A percentile compares a stretch with the other conserved stretches of the same genome.
These are phyloP conservation scores for Tinea semifulvella DNA, from an alignment of 2,888 invertebrate genomes.

Conservation along the genomic window DNA sequence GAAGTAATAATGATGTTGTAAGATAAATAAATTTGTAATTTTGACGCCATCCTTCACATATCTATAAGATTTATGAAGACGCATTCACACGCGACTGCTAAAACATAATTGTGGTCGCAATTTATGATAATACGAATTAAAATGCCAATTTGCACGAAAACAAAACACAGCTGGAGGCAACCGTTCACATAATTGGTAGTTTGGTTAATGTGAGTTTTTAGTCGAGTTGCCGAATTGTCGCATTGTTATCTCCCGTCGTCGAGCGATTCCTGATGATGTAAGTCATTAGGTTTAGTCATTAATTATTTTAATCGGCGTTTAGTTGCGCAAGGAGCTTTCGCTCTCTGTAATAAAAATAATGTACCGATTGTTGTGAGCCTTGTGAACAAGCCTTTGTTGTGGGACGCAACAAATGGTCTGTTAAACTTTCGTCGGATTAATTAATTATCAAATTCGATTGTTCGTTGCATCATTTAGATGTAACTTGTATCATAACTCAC, in stretches of 20 bases:
- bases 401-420: slow-evolving; percentile 34
- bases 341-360: slow-evolving; percentile 54
- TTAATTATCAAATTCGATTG: slow-evolving; percentile 26
- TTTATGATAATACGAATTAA: neutral
- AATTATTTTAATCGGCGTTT: slow-evolving; percentile 58
- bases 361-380: slow-evolving; percentile 43
- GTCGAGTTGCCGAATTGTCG: slow-evolving; percentile 17
- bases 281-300: slow-evolving; percentile 49
- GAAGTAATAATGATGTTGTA: no score
- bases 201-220: slow-evolving; percentile 24
- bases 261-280: slow-evolving; percentile 31
- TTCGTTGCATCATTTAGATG: slow-evolving; percentile 15
- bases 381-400: slow-evolving; percentile 51
- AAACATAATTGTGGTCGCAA: neutral
- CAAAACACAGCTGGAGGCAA: slow-evolving; percentile 4
- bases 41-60: no score
- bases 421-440: slow-evolving; percentile 37
- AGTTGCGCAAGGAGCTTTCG: slow-evolving; percentile 51
- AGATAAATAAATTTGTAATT: no score
- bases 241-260: slow-evolving; percentile 25
- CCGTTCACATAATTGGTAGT: slow-evolving; percentile 9
- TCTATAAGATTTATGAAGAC: no score
- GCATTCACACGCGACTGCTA: neutral
- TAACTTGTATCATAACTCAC: slow-evolving; percentile 9
- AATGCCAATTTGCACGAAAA: slow-evolving; percentile 5